phyloP scores from a whole-genome alignment of 2,113 vertebrate genomes.

The Tor tambroides region DNA sequence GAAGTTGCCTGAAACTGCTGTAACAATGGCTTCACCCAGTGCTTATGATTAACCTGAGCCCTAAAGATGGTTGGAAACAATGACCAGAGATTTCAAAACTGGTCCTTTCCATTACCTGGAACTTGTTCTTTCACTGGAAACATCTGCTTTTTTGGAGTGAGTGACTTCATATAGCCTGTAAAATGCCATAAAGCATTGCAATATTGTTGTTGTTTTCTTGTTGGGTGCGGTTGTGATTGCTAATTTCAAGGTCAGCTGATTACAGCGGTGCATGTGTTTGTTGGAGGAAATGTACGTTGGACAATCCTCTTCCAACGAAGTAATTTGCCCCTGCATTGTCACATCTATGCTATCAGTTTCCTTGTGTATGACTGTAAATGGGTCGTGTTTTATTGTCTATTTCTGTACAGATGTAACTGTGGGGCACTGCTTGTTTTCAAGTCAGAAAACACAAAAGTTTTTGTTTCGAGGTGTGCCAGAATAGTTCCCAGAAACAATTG shows the following conservation, averaged over 20 bases:
- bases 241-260: constrained; percentile 27
- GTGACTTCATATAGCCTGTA: background rate
- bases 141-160: background rate
- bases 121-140: background rate
- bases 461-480: background rate
- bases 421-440: constrained; percentile 3
- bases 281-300: constrained; percentile 31
- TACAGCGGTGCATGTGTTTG: constrained; percentile 1
- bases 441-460: background rate
- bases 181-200: constrained; percentile 16
- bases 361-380: constrained; percentile 21
- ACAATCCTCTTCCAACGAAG: background rate
- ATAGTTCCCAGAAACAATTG: background rate
- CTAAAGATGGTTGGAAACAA: constrained; percentile 4
- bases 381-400: background rate
- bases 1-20: constrained; percentile 30
- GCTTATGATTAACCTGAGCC: constrained; percentile 47
- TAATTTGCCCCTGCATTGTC: background rate
- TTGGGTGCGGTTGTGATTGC: constrained; percentile 5
- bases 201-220: constrained; percentile 12
- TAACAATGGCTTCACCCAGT: background rate
- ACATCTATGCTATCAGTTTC: background rate
- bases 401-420: background rate
- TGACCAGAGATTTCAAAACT: background rate
- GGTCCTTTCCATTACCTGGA: constrained; percentile 7